Percentiles rank a stretch among this genome's conserved stretches.
phyloP scores from a whole-genome alignment of 2,113 vertebrate species.

The Notarius lentiginosus region DNA sequence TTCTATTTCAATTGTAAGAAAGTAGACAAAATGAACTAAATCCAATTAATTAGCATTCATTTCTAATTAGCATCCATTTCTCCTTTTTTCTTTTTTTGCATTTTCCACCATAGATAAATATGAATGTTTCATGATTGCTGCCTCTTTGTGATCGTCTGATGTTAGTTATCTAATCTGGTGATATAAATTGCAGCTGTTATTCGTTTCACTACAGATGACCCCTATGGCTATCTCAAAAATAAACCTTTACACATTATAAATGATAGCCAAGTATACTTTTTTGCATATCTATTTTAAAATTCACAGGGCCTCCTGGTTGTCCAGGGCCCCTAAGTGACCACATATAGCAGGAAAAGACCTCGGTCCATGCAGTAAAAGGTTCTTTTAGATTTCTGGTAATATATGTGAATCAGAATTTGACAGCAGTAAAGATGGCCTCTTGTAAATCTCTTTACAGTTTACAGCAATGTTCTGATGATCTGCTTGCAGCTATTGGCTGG shows the following conservation, averaged over 20 bases:
- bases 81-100: neutral
- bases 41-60: neutral
- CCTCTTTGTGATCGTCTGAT: neutral
- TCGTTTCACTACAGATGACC: neutral
- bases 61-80: neutral
- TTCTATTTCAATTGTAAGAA: neutral
- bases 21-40: neutral
- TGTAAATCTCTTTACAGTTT: slow-evolving; percentile 70
- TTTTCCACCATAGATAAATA: neutral
- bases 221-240: neutral
- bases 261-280: neutral
- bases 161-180: neutral
- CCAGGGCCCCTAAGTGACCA: neutral
- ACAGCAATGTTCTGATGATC: slow-evolving; percentile 75
- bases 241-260: neutral
- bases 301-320: neutral
- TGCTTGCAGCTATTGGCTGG: slow-evolving; percentile 69
- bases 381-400: slow-evolving; percentile 41
- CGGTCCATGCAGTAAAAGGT: neutral
- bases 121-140: neutral
- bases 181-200: neutral
- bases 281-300: neutral
- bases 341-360: neutral
- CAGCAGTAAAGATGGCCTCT: slow-evolving; percentile 49
- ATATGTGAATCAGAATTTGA: slow-evolving; percentile 31